Conservation (phyloP, 1,140 invertebrate genomes). For the Anoplolepis gracilipes region DNA sequence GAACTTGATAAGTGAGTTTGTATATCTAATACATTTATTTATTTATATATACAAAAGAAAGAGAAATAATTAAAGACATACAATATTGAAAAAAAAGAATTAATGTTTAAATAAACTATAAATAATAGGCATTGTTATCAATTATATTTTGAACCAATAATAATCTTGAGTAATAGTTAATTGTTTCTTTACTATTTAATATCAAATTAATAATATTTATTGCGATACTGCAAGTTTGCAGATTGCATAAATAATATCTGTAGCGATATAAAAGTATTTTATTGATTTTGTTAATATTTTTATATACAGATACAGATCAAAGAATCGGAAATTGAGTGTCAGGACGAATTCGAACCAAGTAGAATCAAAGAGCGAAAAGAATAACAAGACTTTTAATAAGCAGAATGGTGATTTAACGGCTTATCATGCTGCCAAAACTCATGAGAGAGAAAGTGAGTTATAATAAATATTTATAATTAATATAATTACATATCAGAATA, state of each 20-base stretch:
- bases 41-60: neutral
- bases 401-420: constrained; percentile 77
- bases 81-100: neutral
- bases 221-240: neutral
- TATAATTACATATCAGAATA: neutral
- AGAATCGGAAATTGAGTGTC: constrained; percentile 86
- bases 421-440: constrained; percentile 79
- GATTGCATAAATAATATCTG: neutral
- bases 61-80: neutral
- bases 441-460: constrained; percentile 80
- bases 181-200: neutral
- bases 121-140: neutral
- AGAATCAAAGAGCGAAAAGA: constrained; percentile 79
- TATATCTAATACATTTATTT: neutral
- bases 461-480: constrained; percentile 35
- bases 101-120: neutral
- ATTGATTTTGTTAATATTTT: constrained; percentile 15
- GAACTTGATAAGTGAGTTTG: constrained; percentile 93
- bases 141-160: neutral
- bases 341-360: constrained; percentile 74
- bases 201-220: neutral
- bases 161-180: neutral
- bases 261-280: neutral
- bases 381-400: constrained; percentile 79
- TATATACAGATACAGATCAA: constrained; percentile 86